Base-by-base conservation (phyloP, 1,140 invertebrate species). In the Orussus abietinus region DNA sequence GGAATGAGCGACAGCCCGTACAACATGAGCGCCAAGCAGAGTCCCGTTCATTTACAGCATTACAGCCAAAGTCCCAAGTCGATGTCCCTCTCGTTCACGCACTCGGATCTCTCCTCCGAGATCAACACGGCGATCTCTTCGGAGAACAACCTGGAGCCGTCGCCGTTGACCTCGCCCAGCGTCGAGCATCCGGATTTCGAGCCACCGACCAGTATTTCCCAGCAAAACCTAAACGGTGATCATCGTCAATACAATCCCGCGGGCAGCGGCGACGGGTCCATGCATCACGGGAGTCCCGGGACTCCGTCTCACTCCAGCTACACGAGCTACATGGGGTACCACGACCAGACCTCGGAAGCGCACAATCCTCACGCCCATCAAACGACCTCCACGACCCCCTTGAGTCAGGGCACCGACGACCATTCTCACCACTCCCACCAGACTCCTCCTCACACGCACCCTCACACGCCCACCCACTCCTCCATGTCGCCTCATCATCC, bases 51-150 rank as follows among this genome's bases (percentile, higher is more conserved):
- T 17, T 47, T 78, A 31, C 64, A 76, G 18, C 72, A 74, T 30
- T 78, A 75, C 51, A 77, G 76, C 47, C 76, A 79, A 52, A 78
- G 76, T 30, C 77, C 77, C 3, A 75, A 78, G 47, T 78, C 78
- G 0, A 76, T 79, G 60, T 81, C 78, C 12, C 73, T 82, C 44
- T 74, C 80, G 10, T 82, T 79, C 49, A 84, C 82, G 28, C 83
- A 85, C 59, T 86, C 83, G 3, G 85, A 88, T 59, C 65, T 87
- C 21, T 85, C 83, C 22, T 83, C 81, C 25, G 85, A 87, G 57
- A 87, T 87, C 43, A 85, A 82, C 51, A 84, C 85, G 1, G 84
- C 82, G 7, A 86, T 87, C 45, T 85, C 83, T 26, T 86, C 84
- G 9, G 80, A 82, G 47, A 80, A 80, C 44, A 75, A 81, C 39